A percentile compares a stretch with the other conserved stretches of the same genome.
phyloP scores from a whole-genome alignment of 92 coral and sea anemone species.

The Siderastrea siderea region DNA sequence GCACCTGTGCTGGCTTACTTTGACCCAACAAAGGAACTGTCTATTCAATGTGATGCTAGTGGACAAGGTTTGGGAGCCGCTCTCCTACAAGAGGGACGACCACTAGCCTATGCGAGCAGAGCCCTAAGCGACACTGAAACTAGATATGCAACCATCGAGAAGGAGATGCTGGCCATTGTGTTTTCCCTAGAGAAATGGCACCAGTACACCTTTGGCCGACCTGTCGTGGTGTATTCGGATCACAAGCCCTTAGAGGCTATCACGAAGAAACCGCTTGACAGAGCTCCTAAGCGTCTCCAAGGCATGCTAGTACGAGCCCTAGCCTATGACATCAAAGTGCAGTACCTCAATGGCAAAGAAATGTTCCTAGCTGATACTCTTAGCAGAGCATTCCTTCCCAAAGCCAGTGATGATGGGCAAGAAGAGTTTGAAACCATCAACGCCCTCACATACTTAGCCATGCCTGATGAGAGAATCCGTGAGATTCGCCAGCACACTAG shows the following conservation, averaged over 20 bases:
- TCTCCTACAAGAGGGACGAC: conserved; percentile 28
- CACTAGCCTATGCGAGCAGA: no score
- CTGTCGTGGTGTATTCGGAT: conserved; percentile 20
- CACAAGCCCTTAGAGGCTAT: conserved; percentile 45
- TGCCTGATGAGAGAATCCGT: conserved; percentile 9
- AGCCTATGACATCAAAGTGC: conserved; percentile 27
- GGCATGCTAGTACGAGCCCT: conserved; percentile 41
- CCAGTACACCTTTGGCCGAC: no score
- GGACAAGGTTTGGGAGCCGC: conserved; percentile 38
- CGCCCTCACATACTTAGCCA: conserved; percentile 7
- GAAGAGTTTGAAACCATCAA: conserved; percentile 40
- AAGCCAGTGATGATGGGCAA: background rate
- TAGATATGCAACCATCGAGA: no score
- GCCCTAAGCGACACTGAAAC: no score
- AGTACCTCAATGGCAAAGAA: conserved; percentile 22
- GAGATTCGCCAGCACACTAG: conserved; percentile 27
- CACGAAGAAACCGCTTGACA: conserved; percentile 37
- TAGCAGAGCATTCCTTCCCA: conserved; percentile 27
- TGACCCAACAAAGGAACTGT: conserved; percentile 9
- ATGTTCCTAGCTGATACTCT: conserved; percentile 38
- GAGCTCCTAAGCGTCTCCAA: conserved; percentile 44
- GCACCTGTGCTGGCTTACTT: conserved; percentile 26
- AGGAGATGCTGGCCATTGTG: no score
- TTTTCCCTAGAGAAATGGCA: no score
- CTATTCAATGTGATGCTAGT: conserved; percentile 29